These are phyloP conservation scores for Symphodus melops DNA, from an alignment of 2,113 vertebrate genomes.

Conservation along the genomic window DNA sequence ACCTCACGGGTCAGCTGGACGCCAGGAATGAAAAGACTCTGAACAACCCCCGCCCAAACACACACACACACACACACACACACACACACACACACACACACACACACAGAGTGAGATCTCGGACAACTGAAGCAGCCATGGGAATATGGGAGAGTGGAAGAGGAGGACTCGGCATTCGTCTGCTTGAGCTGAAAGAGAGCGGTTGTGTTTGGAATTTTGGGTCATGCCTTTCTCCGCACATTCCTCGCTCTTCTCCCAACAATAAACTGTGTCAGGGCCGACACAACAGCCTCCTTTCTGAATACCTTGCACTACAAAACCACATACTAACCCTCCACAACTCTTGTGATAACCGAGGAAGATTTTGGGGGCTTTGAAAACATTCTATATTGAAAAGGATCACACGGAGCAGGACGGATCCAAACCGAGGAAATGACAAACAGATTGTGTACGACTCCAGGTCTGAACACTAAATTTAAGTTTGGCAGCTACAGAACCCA, in stretches of 20 bases:
- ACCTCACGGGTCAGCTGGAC: conserved; percentile 76
- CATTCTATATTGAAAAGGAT: conserved; percentile 40
- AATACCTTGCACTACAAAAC: conserved; percentile 33
- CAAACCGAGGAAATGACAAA: conserved; percentile 31
- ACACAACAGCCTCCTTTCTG: conserved; percentile 68
- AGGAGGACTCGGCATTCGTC: conserved; percentile 59
- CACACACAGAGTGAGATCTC: conserved; percentile 25
- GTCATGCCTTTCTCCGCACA: conserved; percentile 78
- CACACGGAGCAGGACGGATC: conserved; percentile 37
- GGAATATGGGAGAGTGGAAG: conserved; percentile 65
- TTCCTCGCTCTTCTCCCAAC: conserved; percentile 72
- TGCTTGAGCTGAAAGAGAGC: conserved; percentile 72
- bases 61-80: conserved; percentile 43
- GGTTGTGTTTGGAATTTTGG: conserved; percentile 74
- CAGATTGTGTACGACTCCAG: conserved; percentile 24
- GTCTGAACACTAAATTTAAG: conserved; percentile 31
- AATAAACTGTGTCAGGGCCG: conserved; percentile 63
- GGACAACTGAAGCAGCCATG: conserved; percentile 68
- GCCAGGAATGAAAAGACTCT: conserved; percentile 73
- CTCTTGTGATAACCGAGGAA: conserved; percentile 20
- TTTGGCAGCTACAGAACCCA: conserved; percentile 26
- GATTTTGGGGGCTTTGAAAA: conserved; percentile 41
- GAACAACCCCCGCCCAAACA: conserved; percentile 49
- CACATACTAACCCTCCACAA: conserved; percentile 17
- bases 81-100: conserved; percentile 38